Percentiles rank a stretch among this genome's conserved stretches.
phyloP scores from a whole-genome alignment of 2,797 vertebrate species.

The Emys orbicularis region DNA sequence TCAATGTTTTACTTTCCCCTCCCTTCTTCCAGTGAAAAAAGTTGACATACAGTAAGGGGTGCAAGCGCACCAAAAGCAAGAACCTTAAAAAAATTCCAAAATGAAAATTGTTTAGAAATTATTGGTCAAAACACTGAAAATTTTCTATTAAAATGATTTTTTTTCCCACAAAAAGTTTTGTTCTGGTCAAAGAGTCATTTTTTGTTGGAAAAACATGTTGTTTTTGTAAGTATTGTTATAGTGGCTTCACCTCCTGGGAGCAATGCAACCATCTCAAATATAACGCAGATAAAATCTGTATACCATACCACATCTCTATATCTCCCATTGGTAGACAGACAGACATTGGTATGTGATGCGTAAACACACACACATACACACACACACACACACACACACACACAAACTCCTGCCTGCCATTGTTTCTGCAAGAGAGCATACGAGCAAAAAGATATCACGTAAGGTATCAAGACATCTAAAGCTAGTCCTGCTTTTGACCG shows the following conservation, averaged over 20 bases:
- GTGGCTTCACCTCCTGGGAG: neutral
- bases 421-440: neutral
- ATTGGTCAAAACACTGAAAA: neutral
- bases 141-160: neutral
- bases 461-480: neutral
- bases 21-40: neutral
- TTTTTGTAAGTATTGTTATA: neutral
- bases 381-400: no score
- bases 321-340: neutral
- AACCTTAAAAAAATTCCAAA: neutral
- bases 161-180: neutral
- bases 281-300: neutral
- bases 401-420: neutral
- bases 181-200: neutral
- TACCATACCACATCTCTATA: neutral
- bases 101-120: neutral
- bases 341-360: neutral
- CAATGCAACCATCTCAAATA: neutral
- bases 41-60: neutral
- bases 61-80: no score
- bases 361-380: neutral
- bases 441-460: neutral
- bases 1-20: neutral
- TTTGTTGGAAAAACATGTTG: neutral
- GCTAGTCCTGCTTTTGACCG: neutral